Conservation (phyloP, 1,140 invertebrate genomes). For the Cotesia typhae region DNA sequence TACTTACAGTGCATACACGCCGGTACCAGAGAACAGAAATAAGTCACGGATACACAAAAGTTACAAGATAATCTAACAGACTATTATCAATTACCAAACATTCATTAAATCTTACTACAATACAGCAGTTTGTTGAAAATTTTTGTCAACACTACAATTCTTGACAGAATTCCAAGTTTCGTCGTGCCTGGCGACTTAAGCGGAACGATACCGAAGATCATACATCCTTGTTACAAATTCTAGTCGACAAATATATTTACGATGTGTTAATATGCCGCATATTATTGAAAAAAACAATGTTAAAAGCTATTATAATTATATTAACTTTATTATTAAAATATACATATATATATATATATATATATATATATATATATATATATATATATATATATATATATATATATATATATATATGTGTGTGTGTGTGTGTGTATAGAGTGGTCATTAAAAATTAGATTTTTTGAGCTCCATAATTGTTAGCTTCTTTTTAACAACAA, state of each 20-base stretch:
- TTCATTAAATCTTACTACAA: slow-evolving; percentile 8
- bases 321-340: neutral
- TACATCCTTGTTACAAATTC: slow-evolving; percentile 63
- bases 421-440: too few relatives aligned
- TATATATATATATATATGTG: too few relatives aligned
- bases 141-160: slow-evolving; percentile 26
- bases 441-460: too few relatives aligned
- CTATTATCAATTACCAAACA: neutral
- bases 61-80: slow-evolving; percentile 4
- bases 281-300: slow-evolving; percentile 37
- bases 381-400: too few relatives aligned
- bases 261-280: slow-evolving; percentile 46
- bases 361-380: too few relatives aligned
- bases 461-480: too few relatives aligned
- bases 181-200: slow-evolving; percentile 47
- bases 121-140: slow-evolving; percentile 12
- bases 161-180: slow-evolving; percentile 29
- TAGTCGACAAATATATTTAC: slow-evolving; percentile 65
- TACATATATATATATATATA: too few relatives aligned
- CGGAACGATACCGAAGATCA: slow-evolving; percentile 58
- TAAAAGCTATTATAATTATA: slow-evolving; percentile 18
- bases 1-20: slow-evolving; percentile 43
- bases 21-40: slow-evolving; percentile 21
- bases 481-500: too few relatives aligned
- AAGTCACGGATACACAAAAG: slow-evolving; percentile 5